Base-by-base conservation (phyloP, 2,888 invertebrate species). In the Darwinula stevensoni region DNA sequence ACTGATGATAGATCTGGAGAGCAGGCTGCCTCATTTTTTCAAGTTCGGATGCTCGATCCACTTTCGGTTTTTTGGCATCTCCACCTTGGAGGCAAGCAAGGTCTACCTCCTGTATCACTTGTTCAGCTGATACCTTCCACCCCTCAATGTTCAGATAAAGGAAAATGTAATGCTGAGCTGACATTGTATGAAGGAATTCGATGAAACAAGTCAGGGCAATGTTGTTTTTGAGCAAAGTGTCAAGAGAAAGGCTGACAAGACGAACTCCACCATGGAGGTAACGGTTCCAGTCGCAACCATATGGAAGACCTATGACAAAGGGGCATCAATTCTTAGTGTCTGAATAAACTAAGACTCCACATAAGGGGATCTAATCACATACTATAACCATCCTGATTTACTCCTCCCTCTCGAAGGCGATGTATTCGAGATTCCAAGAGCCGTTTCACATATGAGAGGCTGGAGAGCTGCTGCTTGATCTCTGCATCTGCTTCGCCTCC, bases 401-500 rank as follows among this genome's bases (percentile, higher is more conserved):
- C 50, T 28, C 54, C 52, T 2, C 61, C 57, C 35, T 58, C 57
- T 35, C 52, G 46, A 42, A 63, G 51, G 6, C 58, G 49, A 17
- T 54, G 46, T 16, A 63, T 54, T 32, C 61, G 50, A 4, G 61
- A 61, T 43, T 78, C 73, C 36, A 82, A 64, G 15, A 74, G 62
- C 45, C 68, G 67, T 34, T 65, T 61, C 17, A 84, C 63, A 50
- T 73, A 82, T 39, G 67, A 57, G 34, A 86, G 54, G 41, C 80
- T 80, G 34, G 72, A 73, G 29, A 86, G 50, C 47, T 80, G 78
- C 45, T 78, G 78, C 40, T 80, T 75, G 32, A 80, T 68, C 32
- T 63, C 58, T 17, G 69, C 50, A 47, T 76, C 75, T 54, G 75
- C 72, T 42, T 75, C 75, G 2, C 75, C 75, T 1, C 74, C 76